Conservation (phyloP, 2,888 invertebrate genomes). For the Macaria notata region DNA sequence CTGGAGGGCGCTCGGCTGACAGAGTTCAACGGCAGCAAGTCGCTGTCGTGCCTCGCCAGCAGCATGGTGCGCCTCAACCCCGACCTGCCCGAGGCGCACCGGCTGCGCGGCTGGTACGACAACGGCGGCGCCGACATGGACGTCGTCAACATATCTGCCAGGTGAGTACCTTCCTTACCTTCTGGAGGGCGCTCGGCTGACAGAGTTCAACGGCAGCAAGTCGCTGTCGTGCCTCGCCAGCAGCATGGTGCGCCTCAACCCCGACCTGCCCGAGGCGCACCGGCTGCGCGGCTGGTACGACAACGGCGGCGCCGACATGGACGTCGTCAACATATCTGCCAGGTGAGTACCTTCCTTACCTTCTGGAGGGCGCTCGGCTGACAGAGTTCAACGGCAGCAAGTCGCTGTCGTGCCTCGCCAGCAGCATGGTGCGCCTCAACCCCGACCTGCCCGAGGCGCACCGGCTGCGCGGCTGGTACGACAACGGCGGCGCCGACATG, state of each 20-base stretch:
- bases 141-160: constrained; percentile 85
- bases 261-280: constrained; percentile 94
- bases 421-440: constrained; percentile 88
- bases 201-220: constrained; percentile 94
- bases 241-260: constrained; percentile 89
- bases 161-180: too few relatives aligned
- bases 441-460: constrained; percentile 95
- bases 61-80: constrained; percentile 91
- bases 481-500: constrained; percentile 86
- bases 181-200: too few relatives aligned
- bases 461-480: constrained; percentile 95
- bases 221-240: constrained; percentile 83
- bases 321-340: constrained; percentile 85
- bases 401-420: constrained; percentile 82
- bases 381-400: constrained; percentile 94
- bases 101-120: constrained; percentile 95
- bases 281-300: constrained; percentile 96
- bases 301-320: constrained; percentile 85
- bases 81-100: constrained; percentile 92
- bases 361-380: too few relatives aligned
- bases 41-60: constrained; percentile 81
- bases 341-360: too few relatives aligned
- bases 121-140: constrained; percentile 86
- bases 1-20: constrained; percentile 87
- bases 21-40: constrained; percentile 94